Percentiles rank a stretch among this genome's conserved stretches.
Conservation (phyloP, 2,113 vertebrate species). For the Triplophysa rosa region DNA sequence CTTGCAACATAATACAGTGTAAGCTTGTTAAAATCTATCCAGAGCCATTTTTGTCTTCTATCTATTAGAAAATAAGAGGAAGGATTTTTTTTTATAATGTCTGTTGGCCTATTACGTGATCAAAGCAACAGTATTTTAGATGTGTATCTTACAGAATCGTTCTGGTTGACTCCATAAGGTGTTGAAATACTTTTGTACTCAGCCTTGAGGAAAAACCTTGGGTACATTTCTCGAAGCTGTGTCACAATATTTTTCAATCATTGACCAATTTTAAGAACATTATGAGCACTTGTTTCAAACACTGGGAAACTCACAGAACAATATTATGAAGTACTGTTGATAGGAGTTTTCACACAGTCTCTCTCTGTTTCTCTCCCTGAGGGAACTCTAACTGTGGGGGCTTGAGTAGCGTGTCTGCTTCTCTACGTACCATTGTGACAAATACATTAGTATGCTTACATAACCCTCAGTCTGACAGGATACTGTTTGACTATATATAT, state of each 20-base stretch:
- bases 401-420: slow-evolving; percentile 24
- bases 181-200: slow-evolving; percentile 24
- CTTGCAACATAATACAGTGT: slow-evolving; percentile 69
- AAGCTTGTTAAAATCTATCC: slow-evolving; percentile 68
- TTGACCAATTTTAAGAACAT: slow-evolving; percentile 49
- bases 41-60: slow-evolving; percentile 71
- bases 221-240: slow-evolving; percentile 41
- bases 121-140: neutral
- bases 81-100: slow-evolving; percentile 23
- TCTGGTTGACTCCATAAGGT: slow-evolving; percentile 27
- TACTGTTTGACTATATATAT: slow-evolving; percentile 28
- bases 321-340: slow-evolving; percentile 36
- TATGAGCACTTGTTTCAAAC: slow-evolving; percentile 41
- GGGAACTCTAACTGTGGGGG: slow-evolving; percentile 3
- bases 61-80: neutral
- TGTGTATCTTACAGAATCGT: slow-evolving; percentile 22
- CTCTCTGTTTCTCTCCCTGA: slow-evolving; percentile 16
- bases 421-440: slow-evolving; percentile 13
- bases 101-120: neutral
- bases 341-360: slow-evolving; percentile 36
- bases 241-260: slow-evolving; percentile 56
- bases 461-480: slow-evolving; percentile 24
- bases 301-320: slow-evolving; percentile 36
- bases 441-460: slow-evolving; percentile 39
- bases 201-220: slow-evolving; percentile 35